These are phyloP conservation scores for Sceliomorpha sp. DNA, from an alignment of 2,888 invertebrate genomes.

Conservation along the genomic window DNA sequence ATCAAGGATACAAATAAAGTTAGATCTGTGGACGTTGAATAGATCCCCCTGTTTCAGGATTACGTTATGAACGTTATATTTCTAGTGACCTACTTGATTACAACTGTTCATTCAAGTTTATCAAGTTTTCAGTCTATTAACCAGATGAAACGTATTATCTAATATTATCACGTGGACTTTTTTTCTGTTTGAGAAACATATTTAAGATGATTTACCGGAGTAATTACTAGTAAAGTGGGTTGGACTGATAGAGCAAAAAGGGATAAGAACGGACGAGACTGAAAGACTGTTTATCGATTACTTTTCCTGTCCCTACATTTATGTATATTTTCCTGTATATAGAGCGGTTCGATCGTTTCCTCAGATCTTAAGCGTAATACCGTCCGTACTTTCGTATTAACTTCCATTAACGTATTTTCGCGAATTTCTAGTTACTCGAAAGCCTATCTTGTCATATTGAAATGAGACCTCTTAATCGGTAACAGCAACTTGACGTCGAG, in stretches of 20 bases:
- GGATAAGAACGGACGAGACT: slow-evolving; percentile 16
- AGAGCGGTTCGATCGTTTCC: slow-evolving; percentile 22
- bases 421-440: slow-evolving; percentile 5
- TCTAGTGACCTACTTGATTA: slow-evolving; percentile 23
- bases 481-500: slow-evolving; percentile 10
- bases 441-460: slow-evolving; percentile 16
- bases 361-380: neutral
- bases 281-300: slow-evolving; percentile 19
- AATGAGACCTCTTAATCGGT: slow-evolving; percentile 25
- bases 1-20: slow-evolving; percentile 9
- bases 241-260: slow-evolving; percentile 14
- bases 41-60: neutral
- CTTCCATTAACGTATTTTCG: slow-evolving; percentile 3
- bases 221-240: slow-evolving; percentile 32
- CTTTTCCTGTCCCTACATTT: too few relatives aligned
- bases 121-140: slow-evolving; percentile 37
- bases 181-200: slow-evolving; percentile 10
- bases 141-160: slow-evolving; percentile 25
- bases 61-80: slow-evolving; percentile 15
- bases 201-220: slow-evolving; percentile 30
- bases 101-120: slow-evolving; percentile 44
- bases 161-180: slow-evolving; percentile 9
- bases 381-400: slow-evolving; percentile 1
- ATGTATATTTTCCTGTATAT: slow-evolving; percentile 14
- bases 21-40: slow-evolving; percentile 11